A percentile compares a stretch with the other conserved stretches of the same genome.
phyloP scores from a whole-genome alignment of 2,888 invertebrate genomes.

The Pristionchus exspectatus region DNA sequence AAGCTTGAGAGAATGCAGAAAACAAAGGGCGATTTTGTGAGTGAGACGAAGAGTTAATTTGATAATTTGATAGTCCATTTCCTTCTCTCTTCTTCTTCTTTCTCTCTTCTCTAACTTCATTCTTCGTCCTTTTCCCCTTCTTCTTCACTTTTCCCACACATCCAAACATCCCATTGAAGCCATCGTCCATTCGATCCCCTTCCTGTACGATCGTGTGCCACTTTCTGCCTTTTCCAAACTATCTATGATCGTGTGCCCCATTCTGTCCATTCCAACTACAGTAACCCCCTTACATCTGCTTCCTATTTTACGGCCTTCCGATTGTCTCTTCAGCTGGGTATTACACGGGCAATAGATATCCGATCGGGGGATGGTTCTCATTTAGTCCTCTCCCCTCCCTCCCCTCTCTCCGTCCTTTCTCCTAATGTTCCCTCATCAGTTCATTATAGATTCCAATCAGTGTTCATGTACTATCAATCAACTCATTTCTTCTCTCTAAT shows the following conservation, averaged over 20 bases:
- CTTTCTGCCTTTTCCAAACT: background rate
- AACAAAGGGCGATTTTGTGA: slow-evolving; percentile 35
- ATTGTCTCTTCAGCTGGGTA: background rate
- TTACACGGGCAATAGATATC: slow-evolving; percentile 39
- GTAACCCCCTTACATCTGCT: slow-evolving; percentile 6
- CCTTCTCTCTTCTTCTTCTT: background rate
- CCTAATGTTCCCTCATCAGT: background rate
- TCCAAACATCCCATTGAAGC: slow-evolving; percentile 22
- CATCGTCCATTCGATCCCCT: slow-evolving; percentile 27
- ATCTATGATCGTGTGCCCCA: background rate
- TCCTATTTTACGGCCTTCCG: slow-evolving; percentile 37
- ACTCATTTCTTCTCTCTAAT: slow-evolving; percentile 4
- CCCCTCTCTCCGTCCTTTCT: background rate
- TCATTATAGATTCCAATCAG: slow-evolving; percentile 24
- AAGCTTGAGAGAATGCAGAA: slow-evolving; percentile 19
- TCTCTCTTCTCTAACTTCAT: slow-evolving; percentile 29
- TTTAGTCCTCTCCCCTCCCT: background rate
- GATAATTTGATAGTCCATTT: slow-evolving; percentile 33
- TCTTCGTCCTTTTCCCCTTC: slow-evolving; percentile 24
- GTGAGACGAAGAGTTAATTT: slow-evolving; percentile 24
- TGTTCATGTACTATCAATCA: slow-evolving; percentile 4
- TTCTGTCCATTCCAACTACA: slow-evolving; percentile 25
- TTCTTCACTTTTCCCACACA: slow-evolving; percentile 36
- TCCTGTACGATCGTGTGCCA: background rate
- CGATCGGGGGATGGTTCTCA: slow-evolving; percentile 45